A percentile compares a stretch with the other conserved stretches of the same genome.
These are phyloP conservation scores for Thinocorus orbignyianus DNA, from an alignment of 2,113 vertebrate genomes.

Conservation along the genomic window DNA sequence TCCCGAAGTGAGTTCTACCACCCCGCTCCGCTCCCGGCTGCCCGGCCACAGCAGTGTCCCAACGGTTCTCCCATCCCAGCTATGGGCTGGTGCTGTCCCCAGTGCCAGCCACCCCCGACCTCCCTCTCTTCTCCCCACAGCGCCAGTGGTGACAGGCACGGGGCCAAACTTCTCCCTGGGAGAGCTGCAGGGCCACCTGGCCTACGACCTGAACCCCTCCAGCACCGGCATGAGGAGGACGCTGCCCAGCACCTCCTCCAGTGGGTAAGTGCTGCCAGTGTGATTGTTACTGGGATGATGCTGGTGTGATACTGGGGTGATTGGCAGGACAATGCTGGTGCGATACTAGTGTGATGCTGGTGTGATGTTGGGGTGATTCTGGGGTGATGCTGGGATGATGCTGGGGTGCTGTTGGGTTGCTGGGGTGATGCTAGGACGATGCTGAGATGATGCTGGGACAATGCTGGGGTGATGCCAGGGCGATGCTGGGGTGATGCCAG, in stretches of 20 bases:
- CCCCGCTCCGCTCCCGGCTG: neutral
- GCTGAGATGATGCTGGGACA: neutral
- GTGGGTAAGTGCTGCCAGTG: slow-evolving; percentile 77
- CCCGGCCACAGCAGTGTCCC: rapidly evolving
- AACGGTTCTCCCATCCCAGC: no score
- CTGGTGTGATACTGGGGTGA: neutral
- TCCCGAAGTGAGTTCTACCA: slow-evolving; percentile 89
- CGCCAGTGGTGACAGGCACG: slow-evolving; percentile 90
- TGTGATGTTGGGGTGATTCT: neutral
- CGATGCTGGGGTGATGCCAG: neutral
- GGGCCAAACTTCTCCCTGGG: slow-evolving; percentile 96
- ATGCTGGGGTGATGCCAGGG: rapidly evolving
- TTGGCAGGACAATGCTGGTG: neutral
- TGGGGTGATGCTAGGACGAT: neutral
- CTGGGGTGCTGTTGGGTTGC: neutral
- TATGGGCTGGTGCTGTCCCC: neutral
- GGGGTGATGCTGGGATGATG: neutral
- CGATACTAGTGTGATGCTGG: neutral
- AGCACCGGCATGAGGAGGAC: slow-evolving; percentile 90
- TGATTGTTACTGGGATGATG: rapidly evolving
- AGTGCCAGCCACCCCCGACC: neutral
- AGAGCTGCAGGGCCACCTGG: slow-evolving; percentile 95
- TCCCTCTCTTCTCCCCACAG: slow-evolving; percentile 63
- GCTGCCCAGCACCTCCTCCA: slow-evolving; percentile 93
- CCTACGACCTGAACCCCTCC: slow-evolving; percentile 94